Evolutionary conservation across 2,797 vertebrate genomes (phyloP), one percentile per base, ranked within the genome.

Genomic region (Gambelia wislizenii): DNA sequence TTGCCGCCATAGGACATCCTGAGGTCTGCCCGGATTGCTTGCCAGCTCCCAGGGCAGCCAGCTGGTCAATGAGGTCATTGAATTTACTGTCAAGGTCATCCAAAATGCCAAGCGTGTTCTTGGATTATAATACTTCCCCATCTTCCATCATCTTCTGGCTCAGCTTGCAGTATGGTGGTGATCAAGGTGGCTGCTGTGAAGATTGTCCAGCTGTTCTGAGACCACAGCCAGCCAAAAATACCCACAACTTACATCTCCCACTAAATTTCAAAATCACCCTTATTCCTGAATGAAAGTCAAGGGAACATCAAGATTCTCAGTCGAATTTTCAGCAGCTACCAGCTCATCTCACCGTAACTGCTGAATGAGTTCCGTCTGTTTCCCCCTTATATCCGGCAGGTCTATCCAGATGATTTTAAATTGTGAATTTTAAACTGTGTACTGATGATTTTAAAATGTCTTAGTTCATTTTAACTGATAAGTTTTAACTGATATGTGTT

Each of bases 71-170:
- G 42, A 99, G 98, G 97, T 99, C 98, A 2, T 98, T 98, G 3
- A 99, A 99, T 98, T 99, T 99, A 97, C 98, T 99, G 97, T 98
- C 98, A n/a, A 99, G 99, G 97, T 99, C 98, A 0, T 99, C 98
- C 91, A 99, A 97, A 96, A 99, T 99, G 97, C 98, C 99, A 92
- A 98, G 98, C 1, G 98, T 98, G 95, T 98, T 99, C 97, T 99
- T 99, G 74, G 98, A 98, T 96, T 98, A 97, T 90, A 93, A 91
- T 9, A 97, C 97, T 76, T 98, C 97, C 30, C 94, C 87, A n/a
- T 99, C 98, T 90, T 99, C 98, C 89, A 96, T 97, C 89, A 98
- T 98, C 77, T 98, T 98, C 94, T 99, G 98, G 72, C 44, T 99
- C 98, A 0, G 98, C 98, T 94, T 98, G 98, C 95, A 99, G 97